Base-by-base conservation (phyloP, 2,113 vertebrate species). In the Syngnathus floridae region DNA sequence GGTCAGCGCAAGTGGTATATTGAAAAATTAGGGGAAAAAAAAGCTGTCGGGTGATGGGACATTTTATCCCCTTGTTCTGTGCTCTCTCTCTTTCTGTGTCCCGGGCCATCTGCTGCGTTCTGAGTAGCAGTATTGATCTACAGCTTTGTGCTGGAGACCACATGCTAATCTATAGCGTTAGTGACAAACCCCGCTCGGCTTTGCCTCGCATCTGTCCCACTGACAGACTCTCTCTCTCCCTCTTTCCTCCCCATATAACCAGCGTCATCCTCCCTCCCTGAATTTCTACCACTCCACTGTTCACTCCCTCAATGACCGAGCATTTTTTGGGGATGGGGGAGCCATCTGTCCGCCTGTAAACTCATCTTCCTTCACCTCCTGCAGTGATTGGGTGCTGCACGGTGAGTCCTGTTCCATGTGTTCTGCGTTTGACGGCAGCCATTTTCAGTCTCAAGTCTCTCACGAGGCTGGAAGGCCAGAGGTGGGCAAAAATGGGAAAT, bases 111-210 rank as follows among this genome's bases (percentile, higher is more conserved):
- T 92, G 92, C 91, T 80, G 82, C 76, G 89, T 84, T 72, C 64
- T 85, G 84, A 78, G 81, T 73, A 82, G 77, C 67, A 80, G 83
- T 93, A 93, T 94, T 90, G 92, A 93, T 93, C 84, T 88, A 86
- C 83, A 89, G 90, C 92, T 85, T 91, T 81, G 90, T 90, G 91
- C 89, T 80, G 84, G 84, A 88, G 92, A 93, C 92, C 92, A 90
- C 89, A 89, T 91, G 92, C 92, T 90, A 90, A 91, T 89, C 91
- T 90, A 84, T 86, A 89, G 87, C 86, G 80, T 90, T 90, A 73
- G 90, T 89, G 90, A 90, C 91, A 90, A 89, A 89, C 90, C 84
- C 89, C 72, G 78, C 77, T 79, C 69, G 70, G 78, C 80, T 84
- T 83, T 84, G 69, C 78, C 75, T 73, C 71, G 89, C 88, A 92